Percentiles rank a stretch among this genome's conserved stretches.
phyloP scores from a whole-genome alignment of 1,140 invertebrate genomes.

The Ephestia elutella region DNA sequence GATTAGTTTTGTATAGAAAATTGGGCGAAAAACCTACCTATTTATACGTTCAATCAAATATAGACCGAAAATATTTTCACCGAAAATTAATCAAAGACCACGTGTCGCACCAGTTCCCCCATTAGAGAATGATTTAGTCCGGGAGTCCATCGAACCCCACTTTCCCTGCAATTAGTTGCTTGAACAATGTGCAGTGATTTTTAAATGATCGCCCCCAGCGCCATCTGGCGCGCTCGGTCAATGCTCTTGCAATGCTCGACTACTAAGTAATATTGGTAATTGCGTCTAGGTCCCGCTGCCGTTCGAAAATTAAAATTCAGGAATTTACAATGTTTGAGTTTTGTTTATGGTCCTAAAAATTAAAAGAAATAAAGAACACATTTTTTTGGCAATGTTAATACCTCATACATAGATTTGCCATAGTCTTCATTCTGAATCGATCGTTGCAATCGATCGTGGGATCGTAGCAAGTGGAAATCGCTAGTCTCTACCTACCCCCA shows the following conservation, averaged over 20 bases:
- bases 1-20: not conserved
- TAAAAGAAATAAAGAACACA: not conserved
- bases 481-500: too few species aligned
- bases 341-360: not conserved
- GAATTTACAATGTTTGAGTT: conserved; percentile 15
- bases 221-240: conserved; percentile 56
- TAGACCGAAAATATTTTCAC: conserved; percentile 15
- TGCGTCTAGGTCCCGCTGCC: conserved; percentile 32
- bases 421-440: too few species aligned
- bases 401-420: too few species aligned
- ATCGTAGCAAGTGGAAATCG: too few species aligned
- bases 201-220: conserved; percentile 64
- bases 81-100: conserved; percentile 22
- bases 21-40: too few species aligned
- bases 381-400: too few species aligned
- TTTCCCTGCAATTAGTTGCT: conserved; percentile 68
- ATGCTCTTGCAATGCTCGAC: conserved; percentile 34
- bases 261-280: conserved; percentile 68
- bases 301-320: conserved; percentile 61
- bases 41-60: conserved; percentile 5
- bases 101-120: conserved; percentile 24
- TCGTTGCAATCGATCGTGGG: too few species aligned
- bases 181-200: conserved; percentile 73
- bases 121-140: conserved; percentile 67
- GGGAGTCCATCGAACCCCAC: conserved; percentile 52